Base-by-base conservation (phyloP, 2,888 invertebrate species). In the Andrena haemorrhoa region DNA sequence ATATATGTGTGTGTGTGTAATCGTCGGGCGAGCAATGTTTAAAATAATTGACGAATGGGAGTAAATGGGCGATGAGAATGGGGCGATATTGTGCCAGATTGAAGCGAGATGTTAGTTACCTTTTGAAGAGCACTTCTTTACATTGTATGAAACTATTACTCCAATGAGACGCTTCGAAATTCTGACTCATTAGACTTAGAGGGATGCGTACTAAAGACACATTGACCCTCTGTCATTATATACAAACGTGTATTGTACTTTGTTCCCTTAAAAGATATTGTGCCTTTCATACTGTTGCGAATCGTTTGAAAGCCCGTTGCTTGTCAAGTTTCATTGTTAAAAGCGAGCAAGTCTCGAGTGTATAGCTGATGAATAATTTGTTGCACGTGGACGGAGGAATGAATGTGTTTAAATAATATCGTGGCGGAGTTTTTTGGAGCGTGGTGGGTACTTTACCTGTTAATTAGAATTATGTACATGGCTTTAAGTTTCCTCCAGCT, bases 261-360 rank as follows among this genome's bases (percentile, higher is more conserved):
- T 41, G 10, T 80, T 76, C 12, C 35, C 10, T 64, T 63, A n/a
- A 58, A 72, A 65, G 58, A 68, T 75, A 80, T 81, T 65, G 72
- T 64, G 82, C 81, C 72, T 81, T 82, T 75, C 51, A 82, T 35
- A 41, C 31, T 23, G 7, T 58, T 61, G 26, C 53, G 53, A 63
- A 66, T 78, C 66, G 82, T 83, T 83, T 68, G 10, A 75, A 71
- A 56, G 70, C 33, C 47, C 41, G 16, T 74, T 63, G 61, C 47
- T 82, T 80, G 56, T 76, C 12, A 7, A 61, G 49, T 63, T 68
- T 26, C 49, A 73, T 79, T 56, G 60, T 81, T 83, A 66, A 79
- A 58, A 29, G 12, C 29, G 35, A 58, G 53, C 20, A 49, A 75
- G 74, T 68, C 61, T 61, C 33, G 35, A 29, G 53, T 79, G 53